These are phyloP conservation scores for Tipula vernalis DNA, from an alignment of 2,888 invertebrate species.

Conservation along the genomic window DNA sequence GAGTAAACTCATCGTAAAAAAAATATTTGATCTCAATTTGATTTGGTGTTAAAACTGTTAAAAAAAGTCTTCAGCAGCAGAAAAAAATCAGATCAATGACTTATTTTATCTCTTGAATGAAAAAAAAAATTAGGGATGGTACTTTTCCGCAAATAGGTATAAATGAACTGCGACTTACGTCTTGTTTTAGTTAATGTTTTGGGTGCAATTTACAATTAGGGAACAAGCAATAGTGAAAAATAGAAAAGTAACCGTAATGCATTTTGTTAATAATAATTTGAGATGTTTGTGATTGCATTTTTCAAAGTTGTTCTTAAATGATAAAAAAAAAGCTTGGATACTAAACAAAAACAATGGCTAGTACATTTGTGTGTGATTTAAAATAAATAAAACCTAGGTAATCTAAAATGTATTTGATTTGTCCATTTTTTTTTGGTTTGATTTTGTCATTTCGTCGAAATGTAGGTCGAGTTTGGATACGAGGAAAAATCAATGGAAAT, in stretches of 20 bases:
- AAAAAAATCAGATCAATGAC: background rate
- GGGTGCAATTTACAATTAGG: background rate
- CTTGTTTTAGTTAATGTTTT: background rate
- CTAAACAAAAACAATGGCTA: background rate
- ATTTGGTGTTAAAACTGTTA: background rate
- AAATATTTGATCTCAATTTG: background rate
- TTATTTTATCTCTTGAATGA: background rate
- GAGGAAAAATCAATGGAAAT: background rate
- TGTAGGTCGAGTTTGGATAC: background rate
- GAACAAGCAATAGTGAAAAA: background rate
- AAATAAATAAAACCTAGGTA: background rate
- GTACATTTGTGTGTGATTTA: background rate
- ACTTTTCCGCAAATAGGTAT: background rate
- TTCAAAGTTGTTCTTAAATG: background rate
- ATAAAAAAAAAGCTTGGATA: background rate
- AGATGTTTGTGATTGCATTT: background rate
- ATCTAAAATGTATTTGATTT: background rate
- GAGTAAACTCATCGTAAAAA: background rate
- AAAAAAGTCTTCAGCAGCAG: background rate
- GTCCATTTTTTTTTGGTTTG: background rate
- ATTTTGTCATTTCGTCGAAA: background rate
- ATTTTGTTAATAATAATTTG: background rate
- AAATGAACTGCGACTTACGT: background rate
- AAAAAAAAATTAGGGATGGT: background rate
- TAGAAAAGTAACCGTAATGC: background rate